phyloP scores from a whole-genome alignment of 2,888 invertebrate genomes.

The Halocaridina rubra region DNA sequence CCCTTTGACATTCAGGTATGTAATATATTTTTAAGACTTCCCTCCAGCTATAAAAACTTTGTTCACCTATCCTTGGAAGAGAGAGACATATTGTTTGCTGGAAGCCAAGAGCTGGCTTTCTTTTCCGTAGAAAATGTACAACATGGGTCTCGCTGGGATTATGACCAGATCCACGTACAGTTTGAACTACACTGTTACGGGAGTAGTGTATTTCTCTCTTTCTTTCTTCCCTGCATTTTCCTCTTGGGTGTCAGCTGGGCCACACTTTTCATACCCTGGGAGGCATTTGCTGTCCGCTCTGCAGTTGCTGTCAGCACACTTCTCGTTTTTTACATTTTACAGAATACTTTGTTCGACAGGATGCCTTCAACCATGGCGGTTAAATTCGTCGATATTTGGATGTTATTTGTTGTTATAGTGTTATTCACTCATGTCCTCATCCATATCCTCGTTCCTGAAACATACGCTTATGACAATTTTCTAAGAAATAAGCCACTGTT shows the following conservation, averaged over 20 bases:
- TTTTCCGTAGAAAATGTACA: background rate
- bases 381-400: slow-evolving; percentile 1
- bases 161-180: background rate
- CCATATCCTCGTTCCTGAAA: background rate
- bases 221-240: background rate
- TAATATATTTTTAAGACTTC: background rate
- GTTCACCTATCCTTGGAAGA: background rate
- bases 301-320: background rate
- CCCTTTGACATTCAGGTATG: slow-evolving; percentile 6
- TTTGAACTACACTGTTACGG: background rate
- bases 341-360: background rate
- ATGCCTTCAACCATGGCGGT: background rate
- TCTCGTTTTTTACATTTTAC: background rate
- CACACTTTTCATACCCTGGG: background rate
- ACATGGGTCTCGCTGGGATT: background rate
- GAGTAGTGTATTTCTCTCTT: background rate
- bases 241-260: background rate
- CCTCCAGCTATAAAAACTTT: background rate
- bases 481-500: background rate
- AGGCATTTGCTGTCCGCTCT: background rate
- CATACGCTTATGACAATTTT: background rate
- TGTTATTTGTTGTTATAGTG: background rate
- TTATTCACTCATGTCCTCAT: background rate
- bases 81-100: background rate
- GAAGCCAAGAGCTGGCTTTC: background rate